phyloP scores from a whole-genome alignment of 2,888 invertebrate genomes.

The Sinohyriopsis cumingii region DNA sequence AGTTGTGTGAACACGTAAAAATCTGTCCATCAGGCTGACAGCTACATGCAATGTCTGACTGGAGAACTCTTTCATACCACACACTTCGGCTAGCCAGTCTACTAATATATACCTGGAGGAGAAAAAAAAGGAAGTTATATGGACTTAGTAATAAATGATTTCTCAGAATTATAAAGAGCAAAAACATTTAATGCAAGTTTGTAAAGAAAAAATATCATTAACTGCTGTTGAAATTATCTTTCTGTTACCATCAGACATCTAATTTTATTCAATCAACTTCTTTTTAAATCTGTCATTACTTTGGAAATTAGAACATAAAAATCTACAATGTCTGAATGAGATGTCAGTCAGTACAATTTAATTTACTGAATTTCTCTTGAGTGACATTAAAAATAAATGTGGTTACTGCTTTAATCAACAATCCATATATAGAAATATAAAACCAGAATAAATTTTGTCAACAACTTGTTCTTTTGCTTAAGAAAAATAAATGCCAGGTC shows the following conservation, averaged over 20 bases:
- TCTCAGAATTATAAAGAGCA: not conserved
- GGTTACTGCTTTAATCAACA: too few species aligned
- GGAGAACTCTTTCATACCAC: conserved; percentile 68
- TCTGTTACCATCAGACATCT: not conserved
- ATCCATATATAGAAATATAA: too few species aligned
- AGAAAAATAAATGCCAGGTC: too few species aligned
- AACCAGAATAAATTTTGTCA: too few species aligned
- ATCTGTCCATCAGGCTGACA: conserved; percentile 67
- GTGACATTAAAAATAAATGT: too few species aligned
- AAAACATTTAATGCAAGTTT: not conserved
- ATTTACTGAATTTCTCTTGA: too few species aligned
- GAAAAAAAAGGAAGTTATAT: conserved; percentile 1
- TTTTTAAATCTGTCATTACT: not conserved
- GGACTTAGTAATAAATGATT: not conserved
- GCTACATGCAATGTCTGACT: conserved; percentile 66
- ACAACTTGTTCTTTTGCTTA: too few species aligned
- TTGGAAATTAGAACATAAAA: too few species aligned
- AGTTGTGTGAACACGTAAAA: conserved; percentile 53
- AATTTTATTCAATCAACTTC: not conserved
- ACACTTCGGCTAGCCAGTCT: conserved; percentile 71
- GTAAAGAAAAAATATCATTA: not conserved
- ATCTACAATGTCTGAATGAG: too few species aligned
- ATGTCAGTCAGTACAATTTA: too few species aligned
- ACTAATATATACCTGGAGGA: conserved; percentile 67
- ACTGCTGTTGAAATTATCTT: not conserved